A percentile compares a stretch with the other conserved stretches of the same genome.
Conservation (phyloP, 1,140 invertebrate genomes). For the Forficula auricularia region DNA sequence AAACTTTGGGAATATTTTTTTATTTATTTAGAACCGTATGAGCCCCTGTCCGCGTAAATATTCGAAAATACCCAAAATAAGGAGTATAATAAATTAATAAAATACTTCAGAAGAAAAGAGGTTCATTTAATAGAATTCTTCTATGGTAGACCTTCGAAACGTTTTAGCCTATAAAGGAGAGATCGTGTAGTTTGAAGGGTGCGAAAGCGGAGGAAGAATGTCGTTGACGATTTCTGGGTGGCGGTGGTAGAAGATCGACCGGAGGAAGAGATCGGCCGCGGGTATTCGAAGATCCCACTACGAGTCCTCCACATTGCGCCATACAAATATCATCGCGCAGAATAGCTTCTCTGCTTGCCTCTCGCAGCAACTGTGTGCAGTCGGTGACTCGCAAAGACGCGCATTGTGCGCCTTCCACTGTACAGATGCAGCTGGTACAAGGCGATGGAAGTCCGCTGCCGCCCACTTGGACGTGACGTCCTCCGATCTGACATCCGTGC, state of each 20-base stretch:
- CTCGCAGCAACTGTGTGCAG: constrained; percentile 59
- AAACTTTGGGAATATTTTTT: too few relatives aligned
- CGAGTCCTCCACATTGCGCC: constrained; percentile 61
- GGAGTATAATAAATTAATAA: too few relatives aligned
- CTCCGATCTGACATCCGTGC: constrained; percentile 63
- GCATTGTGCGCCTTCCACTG: constrained; percentile 66
- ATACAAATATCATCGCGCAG: constrained; percentile 73
- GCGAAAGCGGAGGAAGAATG: too few relatives aligned
- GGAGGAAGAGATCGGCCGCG: constrained; percentile 21
- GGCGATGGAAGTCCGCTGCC: constrained; percentile 67
- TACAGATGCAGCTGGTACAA: constrained; percentile 74
- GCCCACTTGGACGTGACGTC: constrained; percentile 52
- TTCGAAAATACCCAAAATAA: too few relatives aligned
- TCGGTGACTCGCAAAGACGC: constrained; percentile 75
- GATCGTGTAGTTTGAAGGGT: too few relatives aligned
- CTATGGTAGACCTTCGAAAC: too few relatives aligned
- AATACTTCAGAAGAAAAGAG: too few relatives aligned
- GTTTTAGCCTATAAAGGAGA: too few relatives aligned
- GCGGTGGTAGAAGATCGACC: constrained; percentile 20
- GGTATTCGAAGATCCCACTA: constrained; percentile 24
- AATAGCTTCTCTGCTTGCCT: constrained; percentile 65
- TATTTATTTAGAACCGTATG: too few relatives aligned
- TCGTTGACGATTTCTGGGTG: too few relatives aligned
- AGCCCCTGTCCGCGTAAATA: too few relatives aligned
- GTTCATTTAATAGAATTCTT: too few relatives aligned